These are phyloP conservation scores for Microcebus tavaratra DNA, from an alignment of 2,113 vertebrate species.

Conservation along the genomic window DNA sequence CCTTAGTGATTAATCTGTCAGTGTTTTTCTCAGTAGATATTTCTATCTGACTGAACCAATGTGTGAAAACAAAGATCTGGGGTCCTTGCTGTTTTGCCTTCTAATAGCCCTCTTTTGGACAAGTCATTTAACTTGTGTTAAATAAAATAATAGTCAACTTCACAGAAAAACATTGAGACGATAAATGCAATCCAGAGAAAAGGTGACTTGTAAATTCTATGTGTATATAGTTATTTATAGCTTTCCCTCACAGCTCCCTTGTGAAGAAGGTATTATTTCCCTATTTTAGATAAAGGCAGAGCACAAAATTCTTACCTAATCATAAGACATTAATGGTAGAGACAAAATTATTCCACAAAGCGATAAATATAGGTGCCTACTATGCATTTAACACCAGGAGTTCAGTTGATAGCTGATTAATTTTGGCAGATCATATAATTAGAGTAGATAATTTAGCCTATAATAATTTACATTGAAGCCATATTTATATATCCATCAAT, in stretches of 20 bases:
- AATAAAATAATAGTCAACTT: conserved; percentile 7
- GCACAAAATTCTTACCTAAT: conserved; percentile 37
- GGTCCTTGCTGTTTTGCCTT: background rate
- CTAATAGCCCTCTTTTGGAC: background rate
- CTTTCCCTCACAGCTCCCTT: conserved; percentile 36
- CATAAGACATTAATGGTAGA: conserved; percentile 1
- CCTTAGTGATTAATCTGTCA: background rate
- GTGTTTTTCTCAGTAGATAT: background rate
- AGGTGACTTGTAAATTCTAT: conserved; percentile 36
- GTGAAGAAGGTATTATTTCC: background rate
- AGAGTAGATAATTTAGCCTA: background rate
- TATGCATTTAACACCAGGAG: background rate
- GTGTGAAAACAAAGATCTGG: background rate
- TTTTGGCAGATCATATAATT: background rate
- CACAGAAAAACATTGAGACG: conserved; percentile 31
- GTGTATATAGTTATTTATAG: conserved; percentile 46
- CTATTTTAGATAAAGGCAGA: conserved; percentile 39
- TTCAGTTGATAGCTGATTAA: background rate
- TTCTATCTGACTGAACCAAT: background rate
- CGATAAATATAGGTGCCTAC: background rate
- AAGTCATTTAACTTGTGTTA: background rate
- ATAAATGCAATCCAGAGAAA: conserved; percentile 40
- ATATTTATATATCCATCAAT: background rate
- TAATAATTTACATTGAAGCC: background rate
- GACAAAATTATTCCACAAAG: background rate